A percentile compares a stretch with the other conserved stretches of the same genome.
Conservation (phyloP, 2,888 invertebrate species). For the Melanostoma mellinum region DNA sequence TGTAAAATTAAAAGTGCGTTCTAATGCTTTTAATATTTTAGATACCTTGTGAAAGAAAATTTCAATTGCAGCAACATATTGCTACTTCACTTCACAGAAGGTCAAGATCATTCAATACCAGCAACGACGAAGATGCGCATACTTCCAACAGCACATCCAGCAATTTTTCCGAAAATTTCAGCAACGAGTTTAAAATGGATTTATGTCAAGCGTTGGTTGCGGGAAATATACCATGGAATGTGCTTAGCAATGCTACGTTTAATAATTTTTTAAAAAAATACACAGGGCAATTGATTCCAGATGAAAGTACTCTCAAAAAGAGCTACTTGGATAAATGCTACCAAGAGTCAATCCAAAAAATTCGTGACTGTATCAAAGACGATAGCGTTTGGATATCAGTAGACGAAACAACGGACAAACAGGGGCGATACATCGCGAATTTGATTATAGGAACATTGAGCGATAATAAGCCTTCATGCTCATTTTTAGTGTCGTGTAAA, state of each 20-base stretch:
- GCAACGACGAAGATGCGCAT: conserved; percentile 41
- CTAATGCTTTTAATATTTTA: conserved; percentile 31
- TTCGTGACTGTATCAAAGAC: conserved; percentile 48
- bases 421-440: conserved; percentile 54
- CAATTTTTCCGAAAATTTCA: conserved; percentile 37
- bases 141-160: conserved; percentile 32
- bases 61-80: conserved; percentile 41
- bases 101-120: conserved; percentile 31
- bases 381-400: conserved; percentile 56
- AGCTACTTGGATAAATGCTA: conserved; percentile 64
- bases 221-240: conserved; percentile 52
- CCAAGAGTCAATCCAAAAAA: conserved; percentile 49
- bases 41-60: conserved; percentile 38
- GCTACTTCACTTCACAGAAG: conserved; percentile 41
- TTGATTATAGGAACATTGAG: conserved; percentile 52
- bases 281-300: conserved; percentile 44
- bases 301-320: conserved; percentile 60
- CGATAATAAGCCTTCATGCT: conserved; percentile 49
- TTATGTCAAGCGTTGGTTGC: conserved; percentile 51
- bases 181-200: conserved; percentile 39
- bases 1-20: conserved; percentile 38
- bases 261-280: conserved; percentile 40
- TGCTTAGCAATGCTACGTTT: conserved; percentile 48
- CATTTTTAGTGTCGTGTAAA: conserved; percentile 49
- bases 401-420: conserved; percentile 55